phyloP scores from a whole-genome alignment of 1,140 invertebrate species.

The Zaprionus camerounensis region DNA sequence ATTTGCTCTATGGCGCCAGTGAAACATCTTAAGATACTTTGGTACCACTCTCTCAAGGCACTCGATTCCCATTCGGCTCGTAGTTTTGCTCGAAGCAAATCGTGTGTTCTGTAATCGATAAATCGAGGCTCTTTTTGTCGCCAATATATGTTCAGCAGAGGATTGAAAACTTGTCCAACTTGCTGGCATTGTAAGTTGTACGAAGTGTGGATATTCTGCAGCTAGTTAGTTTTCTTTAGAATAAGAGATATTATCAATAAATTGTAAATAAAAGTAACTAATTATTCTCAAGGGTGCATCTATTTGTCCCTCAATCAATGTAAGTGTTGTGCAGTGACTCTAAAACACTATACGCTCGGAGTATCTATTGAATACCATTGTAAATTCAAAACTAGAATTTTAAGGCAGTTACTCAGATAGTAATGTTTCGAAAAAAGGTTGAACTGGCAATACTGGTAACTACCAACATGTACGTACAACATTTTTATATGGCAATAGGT shows the following conservation, averaged over 20 bases:
- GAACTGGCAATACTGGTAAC: too few species aligned
- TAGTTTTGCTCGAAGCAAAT: constrained; percentile 55
- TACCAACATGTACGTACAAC: too few species aligned
- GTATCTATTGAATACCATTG: too few species aligned
- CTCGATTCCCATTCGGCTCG: constrained; percentile 51
- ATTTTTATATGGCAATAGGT: neutral
- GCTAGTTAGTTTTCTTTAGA: constrained; percentile 23
- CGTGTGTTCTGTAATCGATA: constrained; percentile 55
- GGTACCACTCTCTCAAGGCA: constrained; percentile 4
- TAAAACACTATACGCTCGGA: too few species aligned
- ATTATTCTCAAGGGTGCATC: neutral
- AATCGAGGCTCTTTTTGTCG: constrained; percentile 41
- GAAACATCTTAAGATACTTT: constrained; percentile 47
- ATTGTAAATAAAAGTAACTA: constrained; percentile 2
- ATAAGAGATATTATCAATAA: constrained; percentile 5
- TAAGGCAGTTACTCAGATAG: too few species aligned
- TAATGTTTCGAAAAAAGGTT: too few species aligned
- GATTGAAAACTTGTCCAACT: constrained; percentile 65
- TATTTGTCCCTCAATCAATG: neutral
- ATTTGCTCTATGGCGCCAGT: constrained; percentile 77
- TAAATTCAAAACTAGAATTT: too few species aligned
- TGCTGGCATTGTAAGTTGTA: constrained; percentile 67
- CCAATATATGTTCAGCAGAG: constrained; percentile 25
- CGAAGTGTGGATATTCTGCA: constrained; percentile 57
- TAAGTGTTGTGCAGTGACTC: too few species aligned